Evolutionary conservation across 2,113 vertebrate species (phyloP).

Genomic region (Ahaetulla prasina): DNA sequence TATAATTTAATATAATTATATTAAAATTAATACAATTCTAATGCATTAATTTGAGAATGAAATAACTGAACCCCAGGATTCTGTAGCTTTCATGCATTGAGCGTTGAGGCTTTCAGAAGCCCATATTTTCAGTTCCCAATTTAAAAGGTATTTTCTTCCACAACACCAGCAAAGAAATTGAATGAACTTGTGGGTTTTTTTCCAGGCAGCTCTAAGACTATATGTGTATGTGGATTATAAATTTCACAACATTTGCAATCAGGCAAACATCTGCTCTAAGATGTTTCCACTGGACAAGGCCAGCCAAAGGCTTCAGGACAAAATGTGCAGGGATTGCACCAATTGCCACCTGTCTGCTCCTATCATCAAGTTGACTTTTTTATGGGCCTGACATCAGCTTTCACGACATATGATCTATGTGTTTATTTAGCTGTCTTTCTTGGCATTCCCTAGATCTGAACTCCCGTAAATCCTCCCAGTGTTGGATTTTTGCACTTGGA

Average conservation of each 20-base stretch:
- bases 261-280: constrained; percentile 69
- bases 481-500: constrained; percentile 68
- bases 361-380: constrained; percentile 72
- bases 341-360: constrained; percentile 72
- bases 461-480: constrained; percentile 68
- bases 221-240: constrained; percentile 61
- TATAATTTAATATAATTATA: neutral
- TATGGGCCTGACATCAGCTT: constrained; percentile 69
- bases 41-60: neutral
- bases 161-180: constrained; percentile 9
- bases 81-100: neutral
- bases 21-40: neutral
- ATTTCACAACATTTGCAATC: constrained; percentile 65
- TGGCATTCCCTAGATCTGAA: constrained; percentile 63
- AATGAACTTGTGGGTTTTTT: constrained; percentile 40
- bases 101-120: neutral
- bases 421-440: constrained; percentile 71
- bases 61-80: neutral
- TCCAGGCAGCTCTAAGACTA: constrained; percentile 41
- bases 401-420: constrained; percentile 70
- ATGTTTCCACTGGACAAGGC: constrained; percentile 64
- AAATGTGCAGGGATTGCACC: constrained; percentile 57
- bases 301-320: constrained; percentile 66
- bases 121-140: neutral
- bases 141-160: neutral